Conservation (phyloP, 2,888 invertebrate species). For the Sinelater perroti region DNA sequence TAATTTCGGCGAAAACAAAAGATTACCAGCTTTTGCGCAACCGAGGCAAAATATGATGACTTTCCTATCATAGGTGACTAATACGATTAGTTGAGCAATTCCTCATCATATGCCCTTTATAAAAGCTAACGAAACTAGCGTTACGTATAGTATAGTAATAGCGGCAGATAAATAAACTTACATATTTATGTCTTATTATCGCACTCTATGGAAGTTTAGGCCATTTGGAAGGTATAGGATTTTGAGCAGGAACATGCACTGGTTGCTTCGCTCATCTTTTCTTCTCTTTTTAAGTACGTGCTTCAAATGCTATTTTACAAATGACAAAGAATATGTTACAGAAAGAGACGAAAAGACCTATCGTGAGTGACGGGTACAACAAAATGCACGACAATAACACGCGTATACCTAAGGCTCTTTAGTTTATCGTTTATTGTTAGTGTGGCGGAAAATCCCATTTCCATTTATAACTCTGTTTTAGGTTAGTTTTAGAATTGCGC, state of each 20-base stretch:
- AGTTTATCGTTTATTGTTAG: too few relatives aligned
- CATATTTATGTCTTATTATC: too few relatives aligned
- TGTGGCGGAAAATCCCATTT: slow-evolving; percentile 1
- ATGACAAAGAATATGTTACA: too few relatives aligned
- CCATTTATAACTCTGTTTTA: neutral
- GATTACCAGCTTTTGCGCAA: too few relatives aligned
- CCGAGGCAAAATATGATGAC: slow-evolving; percentile 11
- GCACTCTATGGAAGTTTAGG: slow-evolving; percentile 16
- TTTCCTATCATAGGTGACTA: slow-evolving; percentile 17
- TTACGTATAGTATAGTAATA: neutral
- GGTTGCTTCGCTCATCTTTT: neutral
- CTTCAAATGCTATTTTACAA: too few relatives aligned
- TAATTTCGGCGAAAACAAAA: too few relatives aligned
- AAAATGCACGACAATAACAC: too few relatives aligned
- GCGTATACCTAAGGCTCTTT: too few relatives aligned
- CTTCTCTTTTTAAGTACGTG: too few relatives aligned
- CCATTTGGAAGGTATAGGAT: slow-evolving; percentile 25
- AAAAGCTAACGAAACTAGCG: slow-evolving; percentile 3
- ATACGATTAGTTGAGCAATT: slow-evolving; percentile 36
- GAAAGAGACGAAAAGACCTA: too few relatives aligned
- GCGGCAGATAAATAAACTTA: too few relatives aligned
- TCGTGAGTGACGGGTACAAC: too few relatives aligned
- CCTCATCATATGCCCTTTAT: slow-evolving; percentile 13
- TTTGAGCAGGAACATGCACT: slow-evolving; percentile 17
- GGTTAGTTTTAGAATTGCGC: neutral